Base-by-base conservation (phyloP, 1,140 invertebrate genomes). In the Heliconius hewitsoni region DNA sequence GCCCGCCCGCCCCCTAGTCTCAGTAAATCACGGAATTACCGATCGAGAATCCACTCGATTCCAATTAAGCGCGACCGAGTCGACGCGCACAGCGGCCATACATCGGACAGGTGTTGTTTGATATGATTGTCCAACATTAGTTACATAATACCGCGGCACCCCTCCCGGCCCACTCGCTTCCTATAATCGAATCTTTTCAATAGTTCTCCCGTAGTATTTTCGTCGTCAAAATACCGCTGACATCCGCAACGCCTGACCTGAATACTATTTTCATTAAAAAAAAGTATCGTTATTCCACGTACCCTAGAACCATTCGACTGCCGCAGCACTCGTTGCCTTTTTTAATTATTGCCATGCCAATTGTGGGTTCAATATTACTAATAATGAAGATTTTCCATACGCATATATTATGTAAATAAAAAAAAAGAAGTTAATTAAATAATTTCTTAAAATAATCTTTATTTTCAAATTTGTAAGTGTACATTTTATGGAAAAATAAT, bases 181-280 rank as follows among this genome's bases (percentile, higher is more conserved):
- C 78, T 83, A 81, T 86, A 87, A 88, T 86, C 80, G 82, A 85
- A 87, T 87, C 78, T 83, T 57, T 81, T 79, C 78, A 78, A 85
- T 82, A 82, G 81, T 81, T 82, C 70, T 76, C 71, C 77, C 70
- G 79, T 72, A 75, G 73, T 82, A 79, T 83, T 85, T 84, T 77
- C 77, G 70, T 81, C 84, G 77, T 82, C 84, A 85, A 83, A 85
- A 81, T 84, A 78, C 83, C 87, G 84, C 84, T 85, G 81, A 85
- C 82, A 88, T 87, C 81, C 78, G 82, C 84, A 79, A 52, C 80
- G 85, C 74, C 82, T 89, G 89, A 91, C 89, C 89, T 88, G 81
- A 86, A 91, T 91, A 89, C 85, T 87, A 89, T 87, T 89, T 90
- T 89, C 82, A 90, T 90, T 84, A 89, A 87, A 89, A 87, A 83